Base-by-base conservation (phyloP, 2,113 vertebrate species). In the Spea bombifrons region DNA sequence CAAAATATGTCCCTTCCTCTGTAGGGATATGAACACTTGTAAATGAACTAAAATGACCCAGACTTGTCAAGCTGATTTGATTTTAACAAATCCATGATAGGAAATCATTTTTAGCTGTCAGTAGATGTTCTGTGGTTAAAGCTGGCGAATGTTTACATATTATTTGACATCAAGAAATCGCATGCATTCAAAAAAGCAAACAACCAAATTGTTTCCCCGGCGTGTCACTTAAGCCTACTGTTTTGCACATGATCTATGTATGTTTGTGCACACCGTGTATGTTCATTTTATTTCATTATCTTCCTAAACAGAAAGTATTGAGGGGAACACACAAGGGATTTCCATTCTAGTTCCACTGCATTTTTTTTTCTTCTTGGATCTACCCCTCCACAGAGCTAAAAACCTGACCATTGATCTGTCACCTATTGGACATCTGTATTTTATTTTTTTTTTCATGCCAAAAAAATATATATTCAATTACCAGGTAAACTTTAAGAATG, bases 1-100 rank as follows among this genome's bases (percentile, higher is more conserved):
- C 86, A 89, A 87, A 91, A 90, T 87, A 88, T 78, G 63, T 83
- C 73, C 85, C 81, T 81, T 76, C 83, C 84, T 88, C 86, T 85
- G 83, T 47, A 12, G 83, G 81, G 84, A 90, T 79, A 71, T 83
- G 84, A 86, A 86, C 81, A 75, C 89, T 89, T 53, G 69, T 78
- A 75, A 78, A 84, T 86, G 82, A 89, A 91, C 83, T 79, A 81
- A 85, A 82, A 49, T 82, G 83, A 89, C 86, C 87, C 76, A 72
- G 82, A 10, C 84, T 86, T 88, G 84, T 91, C 87, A 90, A 73
- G 65, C 80, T 86, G 86, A 88, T 84, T 83, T 81, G 82, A 81
- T 82, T 86, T 87, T 82, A 89, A 83, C 74, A 87, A 89, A 88
- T 67, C 67, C 85, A 85, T 81, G 73, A 86, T 84, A 78, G 66